Base-by-base conservation (phyloP, 2,888 invertebrate genomes). In the Chaetogeoica ovagalla region DNA sequence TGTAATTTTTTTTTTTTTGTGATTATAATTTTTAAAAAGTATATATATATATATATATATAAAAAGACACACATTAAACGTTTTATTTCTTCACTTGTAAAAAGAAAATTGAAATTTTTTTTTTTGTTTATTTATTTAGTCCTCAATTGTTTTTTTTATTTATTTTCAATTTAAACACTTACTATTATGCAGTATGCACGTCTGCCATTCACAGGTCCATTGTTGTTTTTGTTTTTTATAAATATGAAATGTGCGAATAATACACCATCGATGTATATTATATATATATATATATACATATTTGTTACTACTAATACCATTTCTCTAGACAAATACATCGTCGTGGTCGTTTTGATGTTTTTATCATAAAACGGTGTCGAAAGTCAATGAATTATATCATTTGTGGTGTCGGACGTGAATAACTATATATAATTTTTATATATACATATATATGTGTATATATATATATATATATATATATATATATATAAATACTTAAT, bases 81-180 rank as follows among this genome's bases (percentile, higher is more conserved):
- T 71, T 79, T 71, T 79, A 71, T 79, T 79, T 79, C 70, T 79
- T 79, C 79, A 79, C 79, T 79, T 79, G 79, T 79, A 79, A 63
- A 79, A 65, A 65, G 48, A 62, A 23, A 77, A 62, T 66, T 59
- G 66, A 68, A 66, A 76, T 68, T 62, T 68, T 59, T 76, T n/a
- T 69, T 39, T 55, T 65, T 68, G 69, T 68, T 60, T 76, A 55
- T 60, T 77, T 48, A 57, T 77, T 77, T 70, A 52, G 21, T 77
- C 79, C 79, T 71, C 23, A 13, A 23, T 69, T 69, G 52, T 62
- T 60, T 9, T 48, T 48, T 2, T 48, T 48, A 15, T 48, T 48
- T 48, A 13, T 13, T 52, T 69, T 23, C 21, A n/a, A 75, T 59
- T 62, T 68, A 63, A 52, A 63, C 39, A 55, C 48, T 55, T 59